Conservation (phyloP, 2,888 invertebrate genomes). For the Drymonia ruficornis region DNA sequence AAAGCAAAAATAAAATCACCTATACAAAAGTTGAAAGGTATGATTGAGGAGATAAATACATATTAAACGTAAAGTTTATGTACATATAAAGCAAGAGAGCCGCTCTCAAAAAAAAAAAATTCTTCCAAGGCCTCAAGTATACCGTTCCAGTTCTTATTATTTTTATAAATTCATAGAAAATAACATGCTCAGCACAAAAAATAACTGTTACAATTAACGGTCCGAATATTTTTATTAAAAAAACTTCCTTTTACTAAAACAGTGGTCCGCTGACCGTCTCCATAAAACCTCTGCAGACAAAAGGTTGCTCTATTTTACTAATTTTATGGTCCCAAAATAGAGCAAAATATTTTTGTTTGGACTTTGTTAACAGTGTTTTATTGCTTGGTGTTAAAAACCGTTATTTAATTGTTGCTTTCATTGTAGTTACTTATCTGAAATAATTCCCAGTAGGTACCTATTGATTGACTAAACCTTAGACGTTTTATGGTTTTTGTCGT, state of each 20-base stretch:
- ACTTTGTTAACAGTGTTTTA: conserved; percentile 7
- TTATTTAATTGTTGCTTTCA: neutral
- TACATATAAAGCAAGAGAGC: no score
- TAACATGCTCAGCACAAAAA: conserved; percentile 32
- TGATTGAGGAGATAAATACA: no score
- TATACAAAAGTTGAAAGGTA: no score
- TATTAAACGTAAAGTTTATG: no score
- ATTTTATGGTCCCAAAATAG: conserved; percentile 60
- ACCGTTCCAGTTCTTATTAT: conserved; percentile 1
- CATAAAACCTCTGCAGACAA: conserved; percentile 49
- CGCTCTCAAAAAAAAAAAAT: neutral
- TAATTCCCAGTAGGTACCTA: no score
- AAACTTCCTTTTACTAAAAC: conserved; percentile 29
- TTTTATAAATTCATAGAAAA: conserved; percentile 7
- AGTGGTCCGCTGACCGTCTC: conserved; percentile 16
- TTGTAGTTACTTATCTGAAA: no score
- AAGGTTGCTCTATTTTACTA: conserved; percentile 68
- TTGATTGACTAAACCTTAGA: no score
- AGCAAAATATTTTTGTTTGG: conserved; percentile 43
- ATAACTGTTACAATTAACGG: conserved; percentile 70
- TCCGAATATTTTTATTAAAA: conserved; percentile 41
- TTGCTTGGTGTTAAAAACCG: neutral
- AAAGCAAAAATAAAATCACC: no score
- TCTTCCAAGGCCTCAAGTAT: neutral
- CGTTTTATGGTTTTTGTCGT: no score